These are phyloP conservation scores for Siniperca knerii DNA, from an alignment of 2,113 vertebrate genomes.

Conservation along the genomic window DNA sequence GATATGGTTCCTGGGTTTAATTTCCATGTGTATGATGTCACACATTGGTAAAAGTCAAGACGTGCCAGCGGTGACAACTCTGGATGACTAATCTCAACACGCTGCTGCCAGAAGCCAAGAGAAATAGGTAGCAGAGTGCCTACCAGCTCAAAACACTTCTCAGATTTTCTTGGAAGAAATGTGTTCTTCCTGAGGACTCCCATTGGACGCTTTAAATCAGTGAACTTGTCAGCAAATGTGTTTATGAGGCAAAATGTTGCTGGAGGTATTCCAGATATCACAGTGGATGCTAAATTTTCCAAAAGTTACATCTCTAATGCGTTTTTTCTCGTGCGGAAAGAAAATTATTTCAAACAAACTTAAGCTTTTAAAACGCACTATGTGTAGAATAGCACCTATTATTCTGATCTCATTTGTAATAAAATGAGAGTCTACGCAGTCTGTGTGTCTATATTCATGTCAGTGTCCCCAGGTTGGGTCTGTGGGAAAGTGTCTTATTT, in stretches of 20 bases:
- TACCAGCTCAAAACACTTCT: not conserved
- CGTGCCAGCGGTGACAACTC: slow-evolving; percentile 57
- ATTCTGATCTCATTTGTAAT: not conserved
- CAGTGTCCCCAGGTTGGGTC: not conserved
- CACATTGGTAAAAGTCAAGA: slow-evolving; percentile 35
- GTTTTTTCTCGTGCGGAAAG: not conserved
- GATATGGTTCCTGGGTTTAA: slow-evolving; percentile 61
- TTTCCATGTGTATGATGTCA: slow-evolving; percentile 74
- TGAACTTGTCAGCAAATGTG: slow-evolving; percentile 56
- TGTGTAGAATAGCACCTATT: not conserved
- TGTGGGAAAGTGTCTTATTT: not conserved
- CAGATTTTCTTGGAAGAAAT: slow-evolving; percentile 31
- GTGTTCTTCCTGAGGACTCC: slow-evolving; percentile 41
- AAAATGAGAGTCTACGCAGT: not conserved
- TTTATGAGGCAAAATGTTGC: slow-evolving; percentile 43
- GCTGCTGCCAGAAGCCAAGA: slow-evolving; percentile 39
- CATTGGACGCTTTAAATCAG: slow-evolving; percentile 49
- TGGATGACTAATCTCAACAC: slow-evolving; percentile 61
- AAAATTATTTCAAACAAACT: not conserved
- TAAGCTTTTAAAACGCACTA: not conserved
- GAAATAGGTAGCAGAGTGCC: slow-evolving; percentile 54
- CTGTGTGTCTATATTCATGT: not conserved
- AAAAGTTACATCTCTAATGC: not conserved
- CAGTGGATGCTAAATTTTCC: not conserved
- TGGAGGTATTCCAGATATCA: slow-evolving; percentile 26